phyloP scores from a whole-genome alignment of 1,140 invertebrate genomes.

The Pogonus chalceus region DNA sequence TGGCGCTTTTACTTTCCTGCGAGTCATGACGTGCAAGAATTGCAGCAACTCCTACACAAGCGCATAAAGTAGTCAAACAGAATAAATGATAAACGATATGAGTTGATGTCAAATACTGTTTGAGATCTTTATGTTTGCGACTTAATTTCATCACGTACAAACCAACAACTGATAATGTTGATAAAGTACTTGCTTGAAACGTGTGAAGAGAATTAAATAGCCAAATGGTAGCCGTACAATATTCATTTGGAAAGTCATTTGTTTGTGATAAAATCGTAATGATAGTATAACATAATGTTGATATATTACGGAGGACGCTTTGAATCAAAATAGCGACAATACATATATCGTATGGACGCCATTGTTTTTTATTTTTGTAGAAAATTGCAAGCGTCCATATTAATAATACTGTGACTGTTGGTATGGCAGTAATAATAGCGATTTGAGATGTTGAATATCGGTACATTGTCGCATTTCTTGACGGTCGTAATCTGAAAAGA shows the following conservation, averaged over 20 bases:
- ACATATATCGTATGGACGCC: conserved; percentile 43
- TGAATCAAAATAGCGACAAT: conserved; percentile 36
- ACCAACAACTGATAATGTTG: conserved; percentile 41
- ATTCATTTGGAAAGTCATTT: conserved; percentile 22
- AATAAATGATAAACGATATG: conserved; percentile 45
- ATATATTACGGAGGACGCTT: conserved; percentile 35
- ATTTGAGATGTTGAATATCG: conserved; percentile 30
- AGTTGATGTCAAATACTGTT: conserved; percentile 37
- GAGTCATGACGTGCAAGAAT: conserved; percentile 32
- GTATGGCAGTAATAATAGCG: conserved; percentile 32
- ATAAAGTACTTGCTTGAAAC: conserved; percentile 43
- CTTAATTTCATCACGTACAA: conserved; percentile 36
- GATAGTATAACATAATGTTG: conserved; percentile 34
- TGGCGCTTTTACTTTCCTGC: not conserved
- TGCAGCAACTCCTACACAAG: conserved; percentile 38
- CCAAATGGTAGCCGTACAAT: conserved; percentile 40
- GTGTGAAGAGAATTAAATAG: conserved; percentile 40
- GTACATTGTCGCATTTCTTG: conserved; percentile 22
- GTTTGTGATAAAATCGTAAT: conserved; percentile 29
- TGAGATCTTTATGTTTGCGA: conserved; percentile 38
- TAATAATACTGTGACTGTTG: conserved; percentile 33
- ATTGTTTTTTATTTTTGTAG: conserved; percentile 37
- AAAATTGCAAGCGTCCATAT: conserved; percentile 35
- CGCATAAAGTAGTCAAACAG: conserved; percentile 40
- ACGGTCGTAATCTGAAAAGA: not conserved